A percentile compares a stretch with the other conserved stretches of the same genome.
Conservation (phyloP, 1,140 invertebrate genomes). For the Lepidostoma basale region DNA sequence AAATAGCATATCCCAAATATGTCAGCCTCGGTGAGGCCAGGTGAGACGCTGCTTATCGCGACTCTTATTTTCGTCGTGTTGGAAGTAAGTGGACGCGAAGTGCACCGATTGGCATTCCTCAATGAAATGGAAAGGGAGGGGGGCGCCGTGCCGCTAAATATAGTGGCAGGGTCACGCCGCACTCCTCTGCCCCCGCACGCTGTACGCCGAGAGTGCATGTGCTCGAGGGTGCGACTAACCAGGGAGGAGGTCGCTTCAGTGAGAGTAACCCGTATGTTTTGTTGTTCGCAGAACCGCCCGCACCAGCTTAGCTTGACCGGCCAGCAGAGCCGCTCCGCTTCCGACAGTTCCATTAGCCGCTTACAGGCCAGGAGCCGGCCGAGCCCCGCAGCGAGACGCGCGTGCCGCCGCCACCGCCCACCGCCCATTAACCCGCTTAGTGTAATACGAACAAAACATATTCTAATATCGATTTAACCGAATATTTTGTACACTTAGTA, state of each 20-base stretch:
- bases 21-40: too few species aligned
- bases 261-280: conserved; percentile 51
- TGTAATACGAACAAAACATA: conserved; percentile 38
- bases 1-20: too few species aligned
- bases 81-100: too few species aligned
- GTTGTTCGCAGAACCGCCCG: conserved; percentile 62
- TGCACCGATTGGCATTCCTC: too few species aligned
- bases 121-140: too few species aligned
- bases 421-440: conserved; percentile 19
- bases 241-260: too few species aligned
- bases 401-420: conserved; percentile 49
- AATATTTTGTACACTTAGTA: conserved; percentile 37
- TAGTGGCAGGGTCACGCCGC: background rate
- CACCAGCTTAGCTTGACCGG: conserved; percentile 56
- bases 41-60: too few species aligned
- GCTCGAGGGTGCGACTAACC: background rate
- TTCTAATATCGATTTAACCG: conserved; percentile 45
- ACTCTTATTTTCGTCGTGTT: too few species aligned
- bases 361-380: conserved; percentile 54
- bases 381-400: conserved; percentile 60
- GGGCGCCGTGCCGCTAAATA: too few species aligned
- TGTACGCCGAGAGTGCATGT: background rate
- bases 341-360: conserved; percentile 45
- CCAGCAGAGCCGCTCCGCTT: conserved; percentile 58
- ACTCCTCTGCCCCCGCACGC: background rate